phyloP scores from a whole-genome alignment of 2,113 vertebrate genomes.

The Vireo altiloquus region DNA sequence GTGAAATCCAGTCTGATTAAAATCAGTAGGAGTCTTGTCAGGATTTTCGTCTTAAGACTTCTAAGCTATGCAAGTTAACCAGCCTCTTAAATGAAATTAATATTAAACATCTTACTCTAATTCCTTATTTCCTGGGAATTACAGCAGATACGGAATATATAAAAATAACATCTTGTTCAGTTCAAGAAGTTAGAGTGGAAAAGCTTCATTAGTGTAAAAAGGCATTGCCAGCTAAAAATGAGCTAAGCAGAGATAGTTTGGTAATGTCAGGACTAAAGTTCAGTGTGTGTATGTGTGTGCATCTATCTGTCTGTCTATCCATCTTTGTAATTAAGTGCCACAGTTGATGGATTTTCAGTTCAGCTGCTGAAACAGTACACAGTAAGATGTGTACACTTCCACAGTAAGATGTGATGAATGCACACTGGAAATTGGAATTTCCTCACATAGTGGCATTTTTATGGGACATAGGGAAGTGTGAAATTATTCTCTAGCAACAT shows the following conservation, averaged over 20 bases:
- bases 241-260: background rate
- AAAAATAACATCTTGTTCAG: conserved; percentile 5
- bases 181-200: background rate
- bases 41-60: conserved; percentile 32
- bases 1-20: conserved; percentile 32
- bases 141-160: background rate
- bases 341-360: background rate
- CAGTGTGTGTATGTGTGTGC: rapidly evolving
- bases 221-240: background rate
- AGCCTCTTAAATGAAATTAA: conserved; percentile 28
- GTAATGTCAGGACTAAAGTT: background rate
- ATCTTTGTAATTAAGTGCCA: background rate
- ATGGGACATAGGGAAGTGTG: background rate
- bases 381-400: no score
- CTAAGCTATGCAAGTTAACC: background rate
- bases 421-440: background rate
- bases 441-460: background rate
- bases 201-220: background rate
- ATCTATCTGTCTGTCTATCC: background rate
- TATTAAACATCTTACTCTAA: conserved; percentile 30
- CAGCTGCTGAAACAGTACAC: no score
- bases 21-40: conserved; percentile 27
- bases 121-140: conserved; percentile 26
- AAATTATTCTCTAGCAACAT: background rate
- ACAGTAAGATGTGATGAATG: background rate